Conservation (phyloP, 2,113 vertebrate genomes). For the Mesembrinibis cayennensis region DNA sequence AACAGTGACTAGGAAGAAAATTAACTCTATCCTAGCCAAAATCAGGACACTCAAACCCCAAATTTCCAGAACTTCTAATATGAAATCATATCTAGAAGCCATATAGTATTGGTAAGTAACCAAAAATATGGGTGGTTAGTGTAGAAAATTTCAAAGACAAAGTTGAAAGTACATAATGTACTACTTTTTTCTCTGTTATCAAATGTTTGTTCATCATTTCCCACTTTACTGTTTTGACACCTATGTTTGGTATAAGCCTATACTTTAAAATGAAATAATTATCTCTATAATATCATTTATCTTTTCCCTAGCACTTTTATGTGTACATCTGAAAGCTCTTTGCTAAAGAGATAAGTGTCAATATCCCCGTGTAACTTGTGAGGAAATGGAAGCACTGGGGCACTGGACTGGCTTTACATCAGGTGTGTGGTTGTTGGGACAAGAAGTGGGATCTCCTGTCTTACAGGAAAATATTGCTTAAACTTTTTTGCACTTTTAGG, state of each 20-base stretch:
- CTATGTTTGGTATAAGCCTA: neutral
- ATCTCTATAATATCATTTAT: neutral
- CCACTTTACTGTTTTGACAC: neutral
- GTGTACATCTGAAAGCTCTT: neutral
- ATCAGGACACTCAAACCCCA: neutral
- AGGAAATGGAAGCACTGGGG: neutral
- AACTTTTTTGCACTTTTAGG: neutral
- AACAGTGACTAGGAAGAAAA: too few species aligned
- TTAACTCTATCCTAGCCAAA: too few species aligned
- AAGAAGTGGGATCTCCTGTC: neutral
- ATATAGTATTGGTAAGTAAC: neutral
- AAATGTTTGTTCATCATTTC: neutral
- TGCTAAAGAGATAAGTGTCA: neutral
- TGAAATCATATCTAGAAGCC: neutral
- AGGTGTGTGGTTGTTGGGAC: neutral
- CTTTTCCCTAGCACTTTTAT: neutral
- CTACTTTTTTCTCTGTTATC: neutral
- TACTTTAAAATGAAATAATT: neutral
- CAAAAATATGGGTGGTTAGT: neutral
- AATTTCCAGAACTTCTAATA: neutral
- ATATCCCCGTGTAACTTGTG: neutral
- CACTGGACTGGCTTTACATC: neutral
- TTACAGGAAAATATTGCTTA: neutral
- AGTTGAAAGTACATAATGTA: neutral
- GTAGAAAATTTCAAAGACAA: neutral